Percentiles rank a stretch among this genome's conserved stretches.
Conservation (phyloP, 1,140 invertebrate genomes). For the Prorops nasuta region DNA sequence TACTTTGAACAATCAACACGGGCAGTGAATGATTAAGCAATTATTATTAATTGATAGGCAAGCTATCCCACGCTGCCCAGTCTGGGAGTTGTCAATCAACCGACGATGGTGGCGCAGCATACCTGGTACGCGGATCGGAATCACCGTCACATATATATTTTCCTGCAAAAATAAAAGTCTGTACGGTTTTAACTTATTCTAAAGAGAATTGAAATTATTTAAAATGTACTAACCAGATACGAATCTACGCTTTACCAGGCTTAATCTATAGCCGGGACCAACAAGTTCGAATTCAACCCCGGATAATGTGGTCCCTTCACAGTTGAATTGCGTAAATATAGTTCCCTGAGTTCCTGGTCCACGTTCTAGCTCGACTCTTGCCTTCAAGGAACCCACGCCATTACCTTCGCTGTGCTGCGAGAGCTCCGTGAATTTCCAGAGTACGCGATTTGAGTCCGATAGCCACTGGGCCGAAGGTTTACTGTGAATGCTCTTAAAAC, state of each 20-base stretch:
- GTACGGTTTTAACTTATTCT: not conserved
- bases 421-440: constrained; percentile 92
- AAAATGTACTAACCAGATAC: constrained; percentile 73
- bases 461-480: constrained; percentile 89
- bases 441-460: constrained; percentile 74
- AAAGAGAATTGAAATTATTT: constrained; percentile 3
- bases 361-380: constrained; percentile 79
- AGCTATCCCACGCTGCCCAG: constrained; percentile 43
- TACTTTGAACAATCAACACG: constrained; percentile 15
- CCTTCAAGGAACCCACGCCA: constrained; percentile 85
- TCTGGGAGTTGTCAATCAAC: constrained; percentile 49
- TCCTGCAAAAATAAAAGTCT: constrained; percentile 52
- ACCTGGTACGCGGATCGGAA: constrained; percentile 54
- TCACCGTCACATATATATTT: constrained; percentile 90
- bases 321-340: constrained; percentile 90
- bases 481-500: constrained; percentile 83
- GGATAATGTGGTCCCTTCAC: constrained; percentile 90
- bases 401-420: constrained; percentile 85
- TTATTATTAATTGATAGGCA: constrained; percentile 38
- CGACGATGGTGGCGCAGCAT: constrained; percentile 48
- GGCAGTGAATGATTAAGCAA: constrained; percentile 46
- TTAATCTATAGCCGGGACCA: constrained; percentile 86
- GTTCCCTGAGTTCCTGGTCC: constrained; percentile 81
- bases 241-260: constrained; percentile 90
- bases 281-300: constrained; percentile 90